A percentile compares a stretch with the other conserved stretches of the same genome.
Evolutionary conservation across 2,888 invertebrate species (phyloP).

Genomic region (Oscheius sp.): DNA sequence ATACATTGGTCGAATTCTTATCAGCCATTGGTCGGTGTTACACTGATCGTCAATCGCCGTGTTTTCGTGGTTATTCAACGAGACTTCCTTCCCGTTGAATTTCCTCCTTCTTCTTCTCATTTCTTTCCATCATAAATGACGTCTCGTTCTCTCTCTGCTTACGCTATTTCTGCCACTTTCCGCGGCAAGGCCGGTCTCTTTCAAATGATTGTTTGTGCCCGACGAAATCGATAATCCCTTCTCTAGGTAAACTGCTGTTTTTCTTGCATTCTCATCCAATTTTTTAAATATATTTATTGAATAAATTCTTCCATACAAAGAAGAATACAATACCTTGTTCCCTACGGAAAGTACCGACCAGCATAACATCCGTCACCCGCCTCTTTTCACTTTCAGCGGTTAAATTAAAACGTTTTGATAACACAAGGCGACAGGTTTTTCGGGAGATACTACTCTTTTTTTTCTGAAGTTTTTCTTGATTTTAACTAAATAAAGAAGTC

Average conservation of each 20-base stretch:
- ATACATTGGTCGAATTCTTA: too few species aligned
- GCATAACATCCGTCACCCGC: neutral
- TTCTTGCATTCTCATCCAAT: neutral
- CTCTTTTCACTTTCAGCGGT: neutral
- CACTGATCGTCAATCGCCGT: too few species aligned
- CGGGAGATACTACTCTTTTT: neutral
- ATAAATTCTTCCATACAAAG: neutral
- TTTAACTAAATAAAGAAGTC: too few species aligned
- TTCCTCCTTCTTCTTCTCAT: too few species aligned
- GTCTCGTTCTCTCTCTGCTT: too few species aligned
- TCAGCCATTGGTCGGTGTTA: too few species aligned
- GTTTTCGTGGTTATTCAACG: too few species aligned
- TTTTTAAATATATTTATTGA: neutral
- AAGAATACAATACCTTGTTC: neutral
- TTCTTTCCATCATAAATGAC: too few species aligned
- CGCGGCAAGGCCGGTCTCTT: too few species aligned
- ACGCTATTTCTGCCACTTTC: too few species aligned
- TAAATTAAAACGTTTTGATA: neutral
- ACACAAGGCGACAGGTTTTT: neutral
- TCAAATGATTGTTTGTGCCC: slow-evolving; percentile 23
- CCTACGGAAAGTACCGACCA: neutral
- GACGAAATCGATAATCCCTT: slow-evolving; percentile 16
- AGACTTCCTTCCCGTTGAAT: too few species aligned
- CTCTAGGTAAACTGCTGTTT: neutral
- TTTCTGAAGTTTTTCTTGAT: too few species aligned